Conservation (phyloP, 2,113 vertebrate genomes). For the Camelus dromedarius region DNA sequence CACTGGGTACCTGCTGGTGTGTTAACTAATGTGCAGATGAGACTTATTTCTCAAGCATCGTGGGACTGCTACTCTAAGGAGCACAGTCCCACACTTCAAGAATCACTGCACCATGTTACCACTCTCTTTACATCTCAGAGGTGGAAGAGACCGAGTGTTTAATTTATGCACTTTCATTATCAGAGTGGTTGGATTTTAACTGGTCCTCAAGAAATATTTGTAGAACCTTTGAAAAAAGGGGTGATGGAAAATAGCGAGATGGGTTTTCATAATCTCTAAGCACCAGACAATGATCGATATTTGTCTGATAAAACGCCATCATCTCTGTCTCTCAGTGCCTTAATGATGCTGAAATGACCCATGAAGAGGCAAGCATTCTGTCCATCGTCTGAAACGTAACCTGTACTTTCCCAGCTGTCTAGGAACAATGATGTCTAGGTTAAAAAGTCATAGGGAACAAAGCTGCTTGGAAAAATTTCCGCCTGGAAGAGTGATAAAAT, state of each 20-base stretch:
- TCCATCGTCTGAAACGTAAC: background rate
- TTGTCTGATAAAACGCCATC: background rate
- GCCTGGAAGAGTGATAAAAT: background rate
- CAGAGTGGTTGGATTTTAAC: background rate
- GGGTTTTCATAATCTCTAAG: background rate
- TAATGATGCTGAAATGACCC: slow-evolving; percentile 6
- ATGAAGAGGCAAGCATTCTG: background rate
- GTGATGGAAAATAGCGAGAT: background rate
- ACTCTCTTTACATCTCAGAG: background rate
- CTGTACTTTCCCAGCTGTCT: background rate
- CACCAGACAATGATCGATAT: slow-evolving; percentile 9
- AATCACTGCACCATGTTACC: background rate
- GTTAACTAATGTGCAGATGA: background rate
- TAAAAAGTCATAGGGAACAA: background rate
- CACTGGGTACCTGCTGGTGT: background rate
- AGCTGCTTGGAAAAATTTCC: background rate
- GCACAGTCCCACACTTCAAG: background rate
- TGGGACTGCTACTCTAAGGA: background rate
- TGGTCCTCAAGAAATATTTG: background rate
- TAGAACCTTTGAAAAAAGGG: background rate
- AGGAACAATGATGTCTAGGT: background rate
- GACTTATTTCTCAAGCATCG: background rate
- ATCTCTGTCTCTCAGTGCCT: background rate
- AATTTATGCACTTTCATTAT: background rate
- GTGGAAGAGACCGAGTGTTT: background rate